Conservation (phyloP, 2,888 invertebrate genomes). For the Molanna angustata region DNA sequence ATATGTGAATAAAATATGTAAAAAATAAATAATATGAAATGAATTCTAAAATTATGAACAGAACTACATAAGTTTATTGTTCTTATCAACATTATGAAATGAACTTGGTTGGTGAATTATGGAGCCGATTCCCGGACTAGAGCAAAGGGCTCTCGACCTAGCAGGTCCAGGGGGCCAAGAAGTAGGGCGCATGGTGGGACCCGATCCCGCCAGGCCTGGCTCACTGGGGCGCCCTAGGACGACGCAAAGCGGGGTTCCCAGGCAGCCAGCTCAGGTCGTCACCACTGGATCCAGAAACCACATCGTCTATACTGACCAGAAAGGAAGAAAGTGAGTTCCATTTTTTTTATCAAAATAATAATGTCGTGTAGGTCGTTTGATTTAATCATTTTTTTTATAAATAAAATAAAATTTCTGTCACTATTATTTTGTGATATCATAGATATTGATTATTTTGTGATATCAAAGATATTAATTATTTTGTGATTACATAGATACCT, state of each 20-base stretch:
- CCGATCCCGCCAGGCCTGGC: slow-evolving; percentile 27
- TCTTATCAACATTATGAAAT: neutral
- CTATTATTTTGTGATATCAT: too few relatives aligned
- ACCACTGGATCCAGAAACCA: slow-evolving; percentile 50
- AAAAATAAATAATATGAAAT: neutral
- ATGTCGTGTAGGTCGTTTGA: too few relatives aligned
- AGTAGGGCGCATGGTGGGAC: slow-evolving; percentile 11
- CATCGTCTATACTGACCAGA: slow-evolving; percentile 54
- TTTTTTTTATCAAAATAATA: neutral
- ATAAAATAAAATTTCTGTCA: neutral
- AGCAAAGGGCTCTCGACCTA: slow-evolving; percentile 21
- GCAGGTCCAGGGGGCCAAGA: slow-evolving; percentile 14
- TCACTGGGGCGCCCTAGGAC: slow-evolving; percentile 32
- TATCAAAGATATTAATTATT: too few relatives aligned
- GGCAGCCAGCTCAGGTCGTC: slow-evolving; percentile 29
- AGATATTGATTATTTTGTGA: too few relatives aligned
- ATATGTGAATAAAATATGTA: neutral
- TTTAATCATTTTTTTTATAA: too few relatives aligned
- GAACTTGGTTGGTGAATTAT: slow-evolving; percentile 10
- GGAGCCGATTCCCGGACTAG: slow-evolving; percentile 27
- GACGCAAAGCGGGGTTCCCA: slow-evolving; percentile 19
- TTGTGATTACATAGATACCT: too few relatives aligned
- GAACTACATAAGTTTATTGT: neutral
- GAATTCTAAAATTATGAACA: neutral
- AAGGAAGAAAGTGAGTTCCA: slow-evolving; percentile 52